These are phyloP conservation scores for Episyrphus balteatus DNA, from an alignment of 1,140 invertebrate species.

Conservation along the genomic window DNA sequence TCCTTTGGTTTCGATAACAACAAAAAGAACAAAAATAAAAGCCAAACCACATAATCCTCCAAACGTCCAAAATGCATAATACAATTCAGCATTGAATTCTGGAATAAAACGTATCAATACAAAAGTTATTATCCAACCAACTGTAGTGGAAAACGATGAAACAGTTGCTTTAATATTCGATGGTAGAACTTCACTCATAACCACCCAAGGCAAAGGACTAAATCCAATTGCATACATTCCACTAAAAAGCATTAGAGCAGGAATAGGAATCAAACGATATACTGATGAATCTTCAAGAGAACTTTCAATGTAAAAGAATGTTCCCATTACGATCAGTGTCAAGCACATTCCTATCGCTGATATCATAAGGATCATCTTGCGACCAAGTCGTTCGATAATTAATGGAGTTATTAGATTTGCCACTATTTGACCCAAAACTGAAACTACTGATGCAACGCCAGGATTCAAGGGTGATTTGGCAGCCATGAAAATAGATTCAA, in stretches of 20 bases:
- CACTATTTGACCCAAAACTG: constrained; percentile 54
- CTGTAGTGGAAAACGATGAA: constrained; percentile 59
- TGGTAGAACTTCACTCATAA: constrained; percentile 76
- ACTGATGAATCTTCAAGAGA: constrained; percentile 36
- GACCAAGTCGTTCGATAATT: constrained; percentile 62
- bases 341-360: constrained; percentile 54
- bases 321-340: constrained; percentile 45
- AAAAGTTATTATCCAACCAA: constrained; percentile 71
- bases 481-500: constrained; percentile 55
- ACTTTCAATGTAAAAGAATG: constrained; percentile 48
- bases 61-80: constrained; percentile 72
- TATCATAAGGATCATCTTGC: constrained; percentile 56
- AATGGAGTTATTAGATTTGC: constrained; percentile 56
- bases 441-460: constrained; percentile 59
- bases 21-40: constrained; percentile 47
- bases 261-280: constrained; percentile 52
- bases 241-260: constrained; percentile 55
- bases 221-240: constrained; percentile 55
- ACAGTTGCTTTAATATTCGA: constrained; percentile 62
- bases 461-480: constrained; percentile 48
- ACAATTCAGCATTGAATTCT: constrained; percentile 50
- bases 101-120: constrained; percentile 66
- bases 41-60: constrained; percentile 53
- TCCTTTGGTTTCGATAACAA: constrained; percentile 75
- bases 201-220: constrained; percentile 74